phyloP scores from a whole-genome alignment of 2,888 invertebrate genomes.

The Hirtodrosophila duncani region DNA sequence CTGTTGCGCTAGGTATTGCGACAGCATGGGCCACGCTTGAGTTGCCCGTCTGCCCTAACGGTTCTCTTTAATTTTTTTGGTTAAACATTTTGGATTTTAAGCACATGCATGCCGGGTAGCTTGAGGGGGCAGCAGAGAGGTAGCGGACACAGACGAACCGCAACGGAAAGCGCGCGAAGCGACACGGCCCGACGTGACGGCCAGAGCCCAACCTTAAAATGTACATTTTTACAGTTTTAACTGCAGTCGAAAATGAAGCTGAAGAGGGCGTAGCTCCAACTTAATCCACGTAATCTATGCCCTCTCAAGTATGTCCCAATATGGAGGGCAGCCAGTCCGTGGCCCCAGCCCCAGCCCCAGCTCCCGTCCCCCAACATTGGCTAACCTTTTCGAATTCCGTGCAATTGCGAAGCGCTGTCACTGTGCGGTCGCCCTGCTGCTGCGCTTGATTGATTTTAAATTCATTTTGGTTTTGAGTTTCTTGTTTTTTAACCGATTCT shows the following conservation, averaged over 20 bases:
- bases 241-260: conserved; percentile 2
- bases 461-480: conserved; percentile 9
- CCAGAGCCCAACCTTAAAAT: conserved; percentile 57
- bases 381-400: conserved; percentile 1
- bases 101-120: conserved; percentile 45
- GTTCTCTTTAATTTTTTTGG: conserved; percentile 34
- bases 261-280: background rate
- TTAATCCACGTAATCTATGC: background rate
- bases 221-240: conserved; percentile 13
- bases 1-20: conserved; percentile 18
- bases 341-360: conserved; percentile 4
- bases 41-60: conserved; percentile 41
- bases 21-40: conserved; percentile 50
- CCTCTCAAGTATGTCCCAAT: conserved; percentile 36
- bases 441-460: conserved; percentile 34
- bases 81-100: conserved; percentile 45
- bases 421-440: conserved; percentile 1
- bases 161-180: conserved; percentile 22
- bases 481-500: conserved; percentile 9
- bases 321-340: conserved; percentile 4
- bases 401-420: background rate
- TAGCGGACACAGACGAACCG: too few species aligned
- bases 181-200: conserved; percentile 13
- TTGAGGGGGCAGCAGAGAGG: conserved; percentile 49
- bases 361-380: conserved; percentile 21